Percentiles rank a stretch among this genome's conserved stretches.
Evolutionary conservation across 2,888 invertebrate genomes (phyloP).

Genomic region (Campoletis raptor): DNA sequence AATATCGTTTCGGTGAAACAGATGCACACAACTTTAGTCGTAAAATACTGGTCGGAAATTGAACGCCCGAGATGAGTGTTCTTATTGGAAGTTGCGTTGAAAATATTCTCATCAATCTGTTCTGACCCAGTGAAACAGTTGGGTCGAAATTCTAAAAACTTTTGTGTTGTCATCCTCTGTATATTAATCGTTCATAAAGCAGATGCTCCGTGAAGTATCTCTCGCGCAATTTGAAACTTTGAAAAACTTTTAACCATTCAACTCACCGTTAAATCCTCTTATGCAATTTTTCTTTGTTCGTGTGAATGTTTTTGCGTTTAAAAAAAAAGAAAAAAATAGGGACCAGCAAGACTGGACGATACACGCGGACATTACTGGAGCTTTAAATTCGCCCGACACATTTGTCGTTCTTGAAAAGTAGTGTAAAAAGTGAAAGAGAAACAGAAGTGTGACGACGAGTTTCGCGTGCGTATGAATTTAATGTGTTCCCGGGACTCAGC

Average conservation of each 20-base stretch:
- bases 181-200: constrained; percentile 8
- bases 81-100: background rate
- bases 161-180: background rate
- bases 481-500: constrained; percentile 38
- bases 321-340: background rate
- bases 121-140: constrained; percentile 38
- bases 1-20: background rate
- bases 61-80: background rate
- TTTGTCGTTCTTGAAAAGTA: constrained; percentile 30
- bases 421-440: constrained; percentile 8
- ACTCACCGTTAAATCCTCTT: constrained; percentile 6
- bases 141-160: constrained; percentile 15
- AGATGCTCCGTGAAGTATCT: background rate
- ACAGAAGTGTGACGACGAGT: constrained; percentile 32
- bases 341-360: background rate
- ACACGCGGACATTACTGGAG: background rate
- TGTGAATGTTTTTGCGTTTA: background rate
- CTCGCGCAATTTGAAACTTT: constrained; percentile 18
- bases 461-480: constrained; percentile 59
- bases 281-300: background rate
- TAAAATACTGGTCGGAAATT: background rate
- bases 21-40: constrained; percentile 4
- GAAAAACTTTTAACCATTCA: background rate
- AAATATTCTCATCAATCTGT: constrained; percentile 2
- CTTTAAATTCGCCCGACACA: background rate